Base-by-base conservation (phyloP, 2,888 invertebrate genomes). In the Chrysina gloriosa region DNA sequence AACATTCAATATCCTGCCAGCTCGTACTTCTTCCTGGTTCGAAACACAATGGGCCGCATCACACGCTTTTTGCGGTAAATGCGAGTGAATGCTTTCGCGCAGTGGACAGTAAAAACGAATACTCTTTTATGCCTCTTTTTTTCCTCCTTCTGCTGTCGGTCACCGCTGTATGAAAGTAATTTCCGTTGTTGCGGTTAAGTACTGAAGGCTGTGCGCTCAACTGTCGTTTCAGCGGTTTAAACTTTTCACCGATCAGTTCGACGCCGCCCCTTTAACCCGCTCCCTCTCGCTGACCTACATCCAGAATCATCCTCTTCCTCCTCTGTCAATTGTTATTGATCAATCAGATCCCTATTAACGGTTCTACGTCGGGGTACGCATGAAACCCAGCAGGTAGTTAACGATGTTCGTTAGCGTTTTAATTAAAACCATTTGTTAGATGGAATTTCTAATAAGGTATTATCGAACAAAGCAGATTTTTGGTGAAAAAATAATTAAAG, bases 201-300 rank as follows among this genome's bases (percentile, higher is more conserved):
- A 63, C 21, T 65, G 70, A 63, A 69, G 64, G 65, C 69, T 65
- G 68, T 68, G 69, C 66, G 65, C 67, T 65, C 67, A 64, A 69
- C 72, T 69, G 72, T 63, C 67, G 71, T 68, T 71, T 69, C 70
- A 71, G 70, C 72, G 70, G 70, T 73, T 72, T 71, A 63, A 72
- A 73, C 70, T 70, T 72, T 72, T 71, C 70, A 69, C 66, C 69
- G 66, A 70, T 64, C 67, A 58, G 23, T 39, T 39, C 14, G 11
- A 39, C 11, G 21, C 19, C 19, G 1, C 4, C 23, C 11, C 5
- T 7, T 39, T 7, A 6, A 1, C 23, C 14, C 1, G 23, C 25
- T 25, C 14, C 25, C 11, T 39, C 39, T 23, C 39, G 39, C 11
- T 23, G 39, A 58, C 39, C 58, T 58, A 58, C 21, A 39, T 58